These are phyloP conservation scores for Diadophis punctatus DNA, from an alignment of 2,113 vertebrate species.

Conservation along the genomic window DNA sequence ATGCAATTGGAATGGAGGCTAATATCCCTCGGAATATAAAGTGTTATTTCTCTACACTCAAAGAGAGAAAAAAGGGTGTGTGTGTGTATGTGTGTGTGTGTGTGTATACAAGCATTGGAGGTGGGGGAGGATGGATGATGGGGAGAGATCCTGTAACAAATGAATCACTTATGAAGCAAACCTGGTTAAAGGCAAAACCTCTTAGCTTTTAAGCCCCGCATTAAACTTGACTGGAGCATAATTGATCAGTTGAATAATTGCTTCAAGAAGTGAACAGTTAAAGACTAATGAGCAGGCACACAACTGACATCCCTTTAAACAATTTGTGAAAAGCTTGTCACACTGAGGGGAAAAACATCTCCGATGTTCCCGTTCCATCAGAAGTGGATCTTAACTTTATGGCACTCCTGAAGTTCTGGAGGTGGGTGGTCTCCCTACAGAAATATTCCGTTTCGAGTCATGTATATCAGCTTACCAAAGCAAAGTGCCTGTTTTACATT, in stretches of 20 bases:
- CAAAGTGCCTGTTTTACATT: conserved; percentile 29
- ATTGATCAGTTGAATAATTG: conserved; percentile 52
- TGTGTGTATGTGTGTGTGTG: neutral
- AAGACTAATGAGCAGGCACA: conserved; percentile 34
- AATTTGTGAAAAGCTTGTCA: conserved; percentile 31
- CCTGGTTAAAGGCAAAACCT: conserved; percentile 8
- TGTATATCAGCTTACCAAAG: neutral
- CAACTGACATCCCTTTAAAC: conserved; percentile 26
- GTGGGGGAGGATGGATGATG: neutral
- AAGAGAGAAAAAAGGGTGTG: neutral
- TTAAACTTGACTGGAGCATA: conserved; percentile 31
- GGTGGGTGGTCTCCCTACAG: conserved; percentile 38
- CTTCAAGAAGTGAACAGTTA: conserved; percentile 45
- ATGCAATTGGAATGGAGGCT: neutral
- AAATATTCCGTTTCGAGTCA: conserved; percentile 36
- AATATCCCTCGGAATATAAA: conserved; percentile 7
- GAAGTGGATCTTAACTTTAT: conserved; percentile 34
- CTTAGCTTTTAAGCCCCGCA: conserved; percentile 28
- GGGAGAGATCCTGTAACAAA: neutral
- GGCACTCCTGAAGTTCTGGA: conserved; percentile 29
- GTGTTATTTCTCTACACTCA: conserved; percentile 6
- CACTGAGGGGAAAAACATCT: conserved; percentile 11
- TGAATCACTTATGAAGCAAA: conserved; percentile 27
- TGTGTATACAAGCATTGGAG: neutral
- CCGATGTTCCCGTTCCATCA: conserved; percentile 38